phyloP scores from a whole-genome alignment of 1,140 invertebrate genomes.

The Cecropterus lyciades region DNA sequence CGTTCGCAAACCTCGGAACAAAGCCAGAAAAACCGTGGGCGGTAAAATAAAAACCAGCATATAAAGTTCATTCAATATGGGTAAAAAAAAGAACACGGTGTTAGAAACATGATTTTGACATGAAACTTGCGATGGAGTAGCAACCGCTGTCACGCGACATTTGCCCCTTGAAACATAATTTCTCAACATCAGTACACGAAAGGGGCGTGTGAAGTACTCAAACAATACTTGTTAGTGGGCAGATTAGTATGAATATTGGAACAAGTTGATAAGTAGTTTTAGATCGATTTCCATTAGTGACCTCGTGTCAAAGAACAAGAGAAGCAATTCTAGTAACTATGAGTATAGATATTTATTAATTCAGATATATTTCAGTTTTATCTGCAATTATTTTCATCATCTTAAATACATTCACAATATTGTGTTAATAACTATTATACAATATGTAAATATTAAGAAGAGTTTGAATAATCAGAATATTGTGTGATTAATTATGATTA shows the following conservation, averaged over 20 bases:
- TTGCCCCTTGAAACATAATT: conserved; percentile 18
- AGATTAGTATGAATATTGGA: conserved; percentile 33
- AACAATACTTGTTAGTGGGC: conserved; percentile 32
- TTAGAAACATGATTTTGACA: conserved; percentile 27
- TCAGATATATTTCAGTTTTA: too few species aligned
- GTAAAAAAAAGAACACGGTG: conserved; percentile 17
- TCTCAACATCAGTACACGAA: conserved; percentile 31
- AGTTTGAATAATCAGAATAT: too few species aligned
- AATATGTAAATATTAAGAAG: too few species aligned
- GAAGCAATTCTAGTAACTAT: neutral
- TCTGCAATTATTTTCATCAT: too few species aligned
- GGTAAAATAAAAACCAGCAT: neutral
- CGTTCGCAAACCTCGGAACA: neutral
- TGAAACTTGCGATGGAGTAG: conserved; percentile 5
- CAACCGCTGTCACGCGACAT: conserved; percentile 21
- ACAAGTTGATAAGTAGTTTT: conserved; percentile 27
- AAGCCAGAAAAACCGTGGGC: neutral
- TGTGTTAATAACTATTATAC: too few species aligned
- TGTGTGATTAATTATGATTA: too few species aligned
- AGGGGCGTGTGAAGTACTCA: conserved; percentile 30
- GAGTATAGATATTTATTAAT: neutral
- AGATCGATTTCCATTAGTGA: conserved; percentile 28
- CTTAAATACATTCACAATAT: too few species aligned
- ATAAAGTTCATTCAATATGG: conserved; percentile 2
- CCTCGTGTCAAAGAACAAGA: neutral